Conservation (phyloP, 2,797 vertebrate species). For the Poeciliopsis gracilis region DNA sequence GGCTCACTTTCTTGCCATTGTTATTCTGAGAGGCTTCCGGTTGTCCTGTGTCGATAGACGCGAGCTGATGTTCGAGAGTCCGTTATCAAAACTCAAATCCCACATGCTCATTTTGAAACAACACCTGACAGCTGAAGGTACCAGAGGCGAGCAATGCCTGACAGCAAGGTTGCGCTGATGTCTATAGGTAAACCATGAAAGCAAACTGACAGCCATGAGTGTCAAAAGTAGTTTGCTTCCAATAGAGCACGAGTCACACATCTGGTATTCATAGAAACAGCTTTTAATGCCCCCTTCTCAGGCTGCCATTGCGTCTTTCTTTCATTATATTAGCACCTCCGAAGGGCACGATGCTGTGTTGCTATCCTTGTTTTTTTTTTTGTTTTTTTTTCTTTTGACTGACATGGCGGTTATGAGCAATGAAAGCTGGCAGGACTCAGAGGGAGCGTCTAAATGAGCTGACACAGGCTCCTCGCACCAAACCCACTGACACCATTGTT, state of each 20-base stretch:
- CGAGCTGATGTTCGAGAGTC: slow-evolving; percentile 46
- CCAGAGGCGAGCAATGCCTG: slow-evolving; percentile 48
- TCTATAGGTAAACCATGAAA: slow-evolving; percentile 44
- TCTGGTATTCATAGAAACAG: slow-evolving; percentile 65
- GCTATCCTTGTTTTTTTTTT: slow-evolving; percentile 25
- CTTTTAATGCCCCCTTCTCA: slow-evolving; percentile 58
- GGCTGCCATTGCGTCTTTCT: slow-evolving; percentile 37
- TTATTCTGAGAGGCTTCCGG: slow-evolving; percentile 13
- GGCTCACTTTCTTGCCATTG: not conserved
- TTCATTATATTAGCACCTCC: slow-evolving; percentile 65
- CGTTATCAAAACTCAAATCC: slow-evolving; percentile 56
- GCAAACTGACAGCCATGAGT: slow-evolving; percentile 61
- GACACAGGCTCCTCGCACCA: slow-evolving; percentile 61
- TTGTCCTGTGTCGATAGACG: slow-evolving; percentile 21
- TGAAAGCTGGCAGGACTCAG: slow-evolving; percentile 73
- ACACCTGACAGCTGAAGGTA: slow-evolving; percentile 63
- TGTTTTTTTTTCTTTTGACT: slow-evolving; percentile 58
- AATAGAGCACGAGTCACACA: slow-evolving; percentile 61
- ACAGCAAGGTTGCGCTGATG: slow-evolving; percentile 31
- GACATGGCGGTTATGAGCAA: slow-evolving; percentile 77
- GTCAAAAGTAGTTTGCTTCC: slow-evolving; percentile 71
- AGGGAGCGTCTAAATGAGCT: slow-evolving; percentile 77
- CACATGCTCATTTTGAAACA: slow-evolving; percentile 48
- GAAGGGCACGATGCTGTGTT: slow-evolving; percentile 56
- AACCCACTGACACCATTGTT: slow-evolving; percentile 75